Base-by-base conservation (phyloP, 92 coral and sea anemone species). In the Palythoa grandiflora region DNA sequence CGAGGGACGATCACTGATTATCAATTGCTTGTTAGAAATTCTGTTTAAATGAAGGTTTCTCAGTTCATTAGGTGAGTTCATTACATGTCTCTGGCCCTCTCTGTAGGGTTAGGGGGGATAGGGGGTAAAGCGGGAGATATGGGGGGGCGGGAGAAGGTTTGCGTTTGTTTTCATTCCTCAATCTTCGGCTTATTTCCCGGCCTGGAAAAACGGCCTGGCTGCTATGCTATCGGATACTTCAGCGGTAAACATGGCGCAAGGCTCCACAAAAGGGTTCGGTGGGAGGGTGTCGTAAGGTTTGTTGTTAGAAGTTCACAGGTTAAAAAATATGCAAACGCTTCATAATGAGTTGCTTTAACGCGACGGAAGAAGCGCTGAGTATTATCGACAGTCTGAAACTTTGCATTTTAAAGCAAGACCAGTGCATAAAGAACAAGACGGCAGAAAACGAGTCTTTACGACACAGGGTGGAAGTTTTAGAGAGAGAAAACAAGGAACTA, bases 391-490 rank as follows among this genome's bases (percentile, higher is more conserved):
- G 92, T 10, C 71, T 95, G 4, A 95, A 93, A 68, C 87, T 86
- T 37, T 91, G 94, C 74, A 95, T 95, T 66, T 78, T 94, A 80
- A 95, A 88, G 92, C 98, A 95, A 88, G 98, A 95, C 77, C 93
- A 95, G 87, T 78, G 74, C 14, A 95, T 95, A 39, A 95, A 93
- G 60, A 88, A 66, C 8, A 90, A 95, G 80, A 85, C 66, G 28
- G 89, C 92, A 19, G 98, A 95, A 76, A 92, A 89, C 37, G 90
- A 83, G 39, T 74, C 68, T 8, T 80, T 95, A 75, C 90, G 85
- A 55, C 37, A 50, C 1, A 68, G 68, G 17, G 88, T 93, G 36
- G 83, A 70, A 59, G 85, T 79, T 48, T 88, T 95, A 38, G 98
- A 95, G 86, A 90, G 87, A 72, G 98, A 95, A 87, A 88, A 90